Percentiles rank a stretch among this genome's conserved stretches.
Conservation (phyloP, 2,797 vertebrate genomes). For the Myotis findleyi region DNA sequence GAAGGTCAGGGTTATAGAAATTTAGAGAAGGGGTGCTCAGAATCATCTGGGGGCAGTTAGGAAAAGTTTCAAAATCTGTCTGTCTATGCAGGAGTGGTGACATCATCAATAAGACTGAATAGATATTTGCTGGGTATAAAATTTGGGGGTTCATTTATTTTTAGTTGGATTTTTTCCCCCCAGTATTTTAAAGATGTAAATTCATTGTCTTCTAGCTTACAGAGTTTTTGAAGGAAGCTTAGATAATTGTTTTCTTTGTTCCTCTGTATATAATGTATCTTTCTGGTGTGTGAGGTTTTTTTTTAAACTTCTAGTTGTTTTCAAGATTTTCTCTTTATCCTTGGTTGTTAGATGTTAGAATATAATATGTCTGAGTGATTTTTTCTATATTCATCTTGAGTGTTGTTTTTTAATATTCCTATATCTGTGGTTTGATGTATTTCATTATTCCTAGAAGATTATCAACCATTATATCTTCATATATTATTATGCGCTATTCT, state of each 20-base stretch:
- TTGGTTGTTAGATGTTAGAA: neutral
- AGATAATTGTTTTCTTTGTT: neutral
- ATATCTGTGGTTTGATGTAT: neutral
- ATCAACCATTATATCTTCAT: neutral
- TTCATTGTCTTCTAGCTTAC: neutral
- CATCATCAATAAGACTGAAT: neutral
- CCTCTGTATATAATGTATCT: neutral
- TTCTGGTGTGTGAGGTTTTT: neutral
- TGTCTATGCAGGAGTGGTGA: neutral
- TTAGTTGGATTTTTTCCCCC: neutral
- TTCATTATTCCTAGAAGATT: neutral
- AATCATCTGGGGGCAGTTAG: neutral
- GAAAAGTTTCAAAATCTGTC: neutral
- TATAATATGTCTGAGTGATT: neutral
- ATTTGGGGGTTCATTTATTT: neutral
- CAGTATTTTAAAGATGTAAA: conserved; percentile 6
- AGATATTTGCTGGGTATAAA: neutral
- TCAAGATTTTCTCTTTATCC: neutral
- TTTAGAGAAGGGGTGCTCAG: neutral
- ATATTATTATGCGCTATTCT: neutral
- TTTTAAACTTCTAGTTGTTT: neutral
- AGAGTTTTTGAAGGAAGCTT: neutral
- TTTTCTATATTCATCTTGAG: neutral
- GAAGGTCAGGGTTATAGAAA: neutral
- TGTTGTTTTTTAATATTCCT: neutral